Evolutionary conservation across 2,797 vertebrate genomes (phyloP).

Genomic region (Semaprochilodus insignis): DNA sequence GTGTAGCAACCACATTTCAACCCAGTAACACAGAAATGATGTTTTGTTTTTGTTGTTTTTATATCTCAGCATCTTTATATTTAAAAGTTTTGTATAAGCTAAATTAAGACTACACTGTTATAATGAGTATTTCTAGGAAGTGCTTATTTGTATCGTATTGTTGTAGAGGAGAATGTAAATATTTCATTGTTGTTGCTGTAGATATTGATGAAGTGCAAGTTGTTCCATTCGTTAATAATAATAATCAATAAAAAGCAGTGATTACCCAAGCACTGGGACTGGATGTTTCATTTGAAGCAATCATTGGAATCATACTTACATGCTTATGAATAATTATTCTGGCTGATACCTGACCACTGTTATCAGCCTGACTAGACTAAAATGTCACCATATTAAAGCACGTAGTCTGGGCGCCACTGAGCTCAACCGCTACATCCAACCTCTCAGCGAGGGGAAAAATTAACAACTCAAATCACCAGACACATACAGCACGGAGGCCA

Average conservation of each 20-base stretch:
- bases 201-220: conserved; percentile 46
- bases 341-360: too few relatives aligned
- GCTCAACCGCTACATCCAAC: background rate
- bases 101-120: conserved; percentile 53
- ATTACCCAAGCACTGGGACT: background rate
- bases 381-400: too few relatives aligned
- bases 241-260: background rate
- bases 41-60: conserved; percentile 2
- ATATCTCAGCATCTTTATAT: conserved; percentile 36
- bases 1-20: conserved; percentile 41
- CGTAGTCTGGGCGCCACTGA: background rate
- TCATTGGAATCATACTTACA: background rate
- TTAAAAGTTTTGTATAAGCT: conserved; percentile 56
- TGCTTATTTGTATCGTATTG: conserved; percentile 44
- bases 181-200: conserved; percentile 72
- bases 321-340: background rate
- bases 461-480: conserved; percentile 31
- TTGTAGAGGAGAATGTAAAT: conserved; percentile 72
- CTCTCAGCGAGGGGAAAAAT: background rate
- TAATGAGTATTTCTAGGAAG: conserved; percentile 38
- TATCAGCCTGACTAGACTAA: background rate
- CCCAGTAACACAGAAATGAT: conserved; percentile 17
- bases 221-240: conserved; percentile 35
- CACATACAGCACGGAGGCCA: conserved; percentile 2
- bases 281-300: background rate